phyloP scores from a whole-genome alignment of 2,797 vertebrate species.

The Numenius phaeopus region DNA sequence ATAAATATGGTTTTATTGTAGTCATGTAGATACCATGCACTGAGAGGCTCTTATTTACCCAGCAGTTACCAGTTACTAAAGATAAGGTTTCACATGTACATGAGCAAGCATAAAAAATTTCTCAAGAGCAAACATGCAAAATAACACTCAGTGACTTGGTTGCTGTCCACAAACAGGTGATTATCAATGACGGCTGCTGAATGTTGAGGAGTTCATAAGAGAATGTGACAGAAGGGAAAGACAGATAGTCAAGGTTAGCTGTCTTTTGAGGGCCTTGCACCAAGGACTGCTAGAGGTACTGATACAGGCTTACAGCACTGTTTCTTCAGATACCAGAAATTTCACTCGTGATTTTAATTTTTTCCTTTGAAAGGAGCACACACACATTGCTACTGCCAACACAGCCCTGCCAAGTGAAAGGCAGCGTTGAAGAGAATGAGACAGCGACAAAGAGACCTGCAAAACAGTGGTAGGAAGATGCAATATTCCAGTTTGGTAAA shows the following conservation, averaged over 20 bases:
- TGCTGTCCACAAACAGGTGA: background rate
- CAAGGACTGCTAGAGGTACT: background rate
- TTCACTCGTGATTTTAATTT: background rate
- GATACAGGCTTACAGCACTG: background rate
- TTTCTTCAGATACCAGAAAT: background rate
- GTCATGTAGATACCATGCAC: background rate
- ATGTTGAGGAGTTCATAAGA: background rate
- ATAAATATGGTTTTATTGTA: background rate
- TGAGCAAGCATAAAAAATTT: background rate
- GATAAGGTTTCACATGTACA: background rate
- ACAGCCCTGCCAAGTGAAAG: background rate
- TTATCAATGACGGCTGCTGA: background rate
- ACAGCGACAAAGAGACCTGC: background rate
- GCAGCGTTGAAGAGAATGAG: background rate
- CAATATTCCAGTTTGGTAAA: background rate
- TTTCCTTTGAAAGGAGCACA: background rate
- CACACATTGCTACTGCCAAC: background rate
- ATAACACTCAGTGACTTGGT: background rate
- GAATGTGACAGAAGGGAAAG: background rate
- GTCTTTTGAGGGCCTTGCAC: background rate
- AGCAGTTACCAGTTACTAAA: background rate
- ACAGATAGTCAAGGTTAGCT: background rate
- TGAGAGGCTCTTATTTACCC: background rate
- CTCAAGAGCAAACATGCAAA: background rate
- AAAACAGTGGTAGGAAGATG: background rate